Evolutionary conservation across 2,888 invertebrate species (phyloP), one percentile per base, ranked within the genome.

Genomic region (Yponomeuta evonymella): DNA sequence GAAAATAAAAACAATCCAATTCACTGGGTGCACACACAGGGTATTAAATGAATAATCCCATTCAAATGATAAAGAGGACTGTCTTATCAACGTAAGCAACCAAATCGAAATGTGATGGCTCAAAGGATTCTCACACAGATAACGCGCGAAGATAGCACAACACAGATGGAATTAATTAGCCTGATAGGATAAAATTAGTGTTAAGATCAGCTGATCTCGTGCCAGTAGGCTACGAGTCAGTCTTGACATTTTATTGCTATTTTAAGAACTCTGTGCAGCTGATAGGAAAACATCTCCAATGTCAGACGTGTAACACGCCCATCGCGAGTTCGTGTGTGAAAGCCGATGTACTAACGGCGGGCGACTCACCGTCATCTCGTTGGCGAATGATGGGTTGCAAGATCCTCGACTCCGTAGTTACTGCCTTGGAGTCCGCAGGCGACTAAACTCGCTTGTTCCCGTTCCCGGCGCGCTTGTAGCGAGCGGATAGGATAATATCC

Each of bases 321-420:
- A 72, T 71, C 70, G 48, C 71, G 15, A 73, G 70, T 71, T 73
- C 71, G 71, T 69, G 70, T 67, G 70, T 48, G 72, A 70, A 72
- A 72, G 69, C 67, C 58, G 69, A 9, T 29, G 48, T 12, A 10
- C 3, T 29, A 48, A 23, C 51, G 36, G 30, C 62, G 3, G 36
- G 9, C 11, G 43, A 63, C 92, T 92, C 83, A 92, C 92, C 92
- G 88, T 86, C 90, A 87, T 90, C 88, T 85, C 90, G 90, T 77
- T 88, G 88, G 85, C 88, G 87, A 88, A 92, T 92, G 90, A 90
- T 90, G 87, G 87, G 90, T 81, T 85, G 85, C 82, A 87, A 85
- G 86, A 87, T 87, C 84, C 83, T 86, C 87, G 88, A 86, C 91
- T 92, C 92, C 92, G 92, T 92, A 91, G 88, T 92, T 90, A 86